Conservation (phyloP, 2,888 invertebrate genomes). For the Rotaria sp. region DNA sequence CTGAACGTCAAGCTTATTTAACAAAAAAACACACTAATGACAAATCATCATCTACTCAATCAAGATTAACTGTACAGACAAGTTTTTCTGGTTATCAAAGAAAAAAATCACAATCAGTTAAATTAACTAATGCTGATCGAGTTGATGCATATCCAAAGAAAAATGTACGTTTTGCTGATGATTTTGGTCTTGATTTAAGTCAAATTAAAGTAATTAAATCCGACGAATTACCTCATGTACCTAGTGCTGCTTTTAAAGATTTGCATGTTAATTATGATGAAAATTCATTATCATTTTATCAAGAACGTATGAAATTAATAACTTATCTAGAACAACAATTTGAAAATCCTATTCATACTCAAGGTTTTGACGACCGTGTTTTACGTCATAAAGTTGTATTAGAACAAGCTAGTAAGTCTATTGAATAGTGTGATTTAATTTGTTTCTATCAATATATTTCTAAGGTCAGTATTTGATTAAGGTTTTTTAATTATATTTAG, state of each 20-base stretch:
- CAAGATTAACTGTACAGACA: neutral
- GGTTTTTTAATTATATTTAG: neutral
- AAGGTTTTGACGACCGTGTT: neutral
- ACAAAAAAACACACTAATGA: neutral
- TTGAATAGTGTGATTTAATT: neutral
- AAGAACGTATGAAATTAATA: neutral
- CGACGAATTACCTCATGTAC: neutral
- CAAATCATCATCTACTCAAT: neutral
- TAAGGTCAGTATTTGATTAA: too few relatives aligned
- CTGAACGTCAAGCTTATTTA: neutral
- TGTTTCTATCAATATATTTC: neutral
- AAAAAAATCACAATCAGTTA: neutral
- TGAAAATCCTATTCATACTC: neutral
- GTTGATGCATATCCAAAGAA: neutral
- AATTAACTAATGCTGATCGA: neutral
- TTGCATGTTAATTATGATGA: neutral
- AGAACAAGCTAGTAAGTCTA: neutral
- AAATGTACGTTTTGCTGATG: constrained; percentile 35
- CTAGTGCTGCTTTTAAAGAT: neutral
- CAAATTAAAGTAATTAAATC: constrained; percentile 34
- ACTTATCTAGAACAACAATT: neutral
- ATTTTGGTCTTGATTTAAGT: constrained; percentile 36
- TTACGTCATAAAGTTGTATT: neutral
- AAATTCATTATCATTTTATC: neutral
- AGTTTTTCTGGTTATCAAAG: neutral